These are phyloP conservation scores for Trematomus loennbergii DNA, from an alignment of 2,113 vertebrate species.

Conservation along the genomic window DNA sequence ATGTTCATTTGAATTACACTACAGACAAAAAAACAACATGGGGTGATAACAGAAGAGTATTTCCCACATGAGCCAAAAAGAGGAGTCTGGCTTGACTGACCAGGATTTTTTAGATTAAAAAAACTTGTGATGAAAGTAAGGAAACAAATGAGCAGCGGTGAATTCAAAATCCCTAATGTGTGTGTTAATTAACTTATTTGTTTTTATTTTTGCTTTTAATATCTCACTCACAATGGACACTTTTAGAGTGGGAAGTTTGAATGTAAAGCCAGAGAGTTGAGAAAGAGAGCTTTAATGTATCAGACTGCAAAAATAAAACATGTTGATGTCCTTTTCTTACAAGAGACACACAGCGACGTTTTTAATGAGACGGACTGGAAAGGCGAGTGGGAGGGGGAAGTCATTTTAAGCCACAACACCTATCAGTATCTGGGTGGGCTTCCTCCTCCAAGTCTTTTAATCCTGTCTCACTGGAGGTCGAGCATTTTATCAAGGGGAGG, in stretches of 20 bases:
- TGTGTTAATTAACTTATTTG: neutral
- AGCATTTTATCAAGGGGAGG: neutral
- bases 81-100: neutral
- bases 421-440: no score
- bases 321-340: neutral
- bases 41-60: neutral
- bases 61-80: no score
- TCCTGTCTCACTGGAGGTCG: neutral
- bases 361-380: neutral
- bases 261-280: neutral
- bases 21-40: neutral
- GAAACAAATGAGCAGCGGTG: neutral
- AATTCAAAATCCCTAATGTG: neutral
- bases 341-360: no score
- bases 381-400: neutral
- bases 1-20: no score
- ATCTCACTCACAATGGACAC: neutral
- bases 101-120: neutral
- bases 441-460: neutral
- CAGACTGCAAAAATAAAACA: neutral
- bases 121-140: neutral
- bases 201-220: neutral
- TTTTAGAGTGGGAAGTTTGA: neutral
- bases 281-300: neutral
- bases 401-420: neutral